phyloP scores from a whole-genome alignment of 2,888 invertebrate species.

The Strigamia transsilvanica region DNA sequence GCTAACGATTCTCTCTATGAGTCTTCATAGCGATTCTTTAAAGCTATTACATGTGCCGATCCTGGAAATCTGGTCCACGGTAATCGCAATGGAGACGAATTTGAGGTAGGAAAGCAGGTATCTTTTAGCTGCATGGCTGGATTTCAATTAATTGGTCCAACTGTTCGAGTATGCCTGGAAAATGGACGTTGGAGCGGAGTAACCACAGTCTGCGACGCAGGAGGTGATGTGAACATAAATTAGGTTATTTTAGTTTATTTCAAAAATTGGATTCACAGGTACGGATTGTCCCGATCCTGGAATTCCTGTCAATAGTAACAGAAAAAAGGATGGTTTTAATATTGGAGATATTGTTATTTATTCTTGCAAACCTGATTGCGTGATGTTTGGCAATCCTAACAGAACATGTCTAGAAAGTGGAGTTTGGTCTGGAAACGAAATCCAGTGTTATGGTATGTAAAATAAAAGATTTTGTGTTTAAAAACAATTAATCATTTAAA shows the following conservation, averaged over 20 bases:
- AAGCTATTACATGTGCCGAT: conserved; percentile 38
- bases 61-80: background rate
- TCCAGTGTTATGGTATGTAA: background rate
- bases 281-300: conserved; percentile 35
- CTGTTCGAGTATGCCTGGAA: background rate
- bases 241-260: background rate
- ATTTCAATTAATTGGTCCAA: conserved; percentile 7
- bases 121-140: background rate
- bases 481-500: background rate
- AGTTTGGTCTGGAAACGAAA: conserved; percentile 16
- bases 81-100: background rate
- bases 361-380: background rate
- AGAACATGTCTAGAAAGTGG: background rate
- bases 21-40: background rate
- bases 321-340: background rate
- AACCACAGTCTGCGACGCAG: conserved; percentile 9
- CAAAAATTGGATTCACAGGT: background rate
- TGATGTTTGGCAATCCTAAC: background rate
- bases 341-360: conserved; percentile 21
- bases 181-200: conserved; percentile 41
- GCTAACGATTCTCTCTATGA: background rate
- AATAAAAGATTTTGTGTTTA: background rate
- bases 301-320: background rate
- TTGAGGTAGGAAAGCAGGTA: background rate
- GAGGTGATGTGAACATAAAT: conserved; percentile 4